A percentile compares a stretch with the other conserved stretches of the same genome.
phyloP scores from a whole-genome alignment of 2,113 vertebrate genomes.

The Anseranas semipalmata region DNA sequence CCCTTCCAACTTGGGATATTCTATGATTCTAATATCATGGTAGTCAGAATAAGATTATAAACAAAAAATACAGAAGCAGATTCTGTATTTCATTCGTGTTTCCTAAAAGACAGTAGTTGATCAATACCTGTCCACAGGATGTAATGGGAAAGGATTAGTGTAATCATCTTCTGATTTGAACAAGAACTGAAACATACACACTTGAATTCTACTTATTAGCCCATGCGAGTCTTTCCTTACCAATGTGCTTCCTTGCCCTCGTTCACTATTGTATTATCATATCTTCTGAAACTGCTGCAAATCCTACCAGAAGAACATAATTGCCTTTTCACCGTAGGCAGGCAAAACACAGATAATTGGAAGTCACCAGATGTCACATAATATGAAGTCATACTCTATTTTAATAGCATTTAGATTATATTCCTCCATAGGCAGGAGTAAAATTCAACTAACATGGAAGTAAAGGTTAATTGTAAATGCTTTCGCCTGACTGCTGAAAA shows the following conservation, averaged over 20 bases:
- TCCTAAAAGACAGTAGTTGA: neutral
- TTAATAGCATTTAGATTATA: slow-evolving; percentile 69
- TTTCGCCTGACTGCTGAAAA: slow-evolving; percentile 75
- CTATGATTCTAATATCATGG: neutral
- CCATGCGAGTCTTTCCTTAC: neutral
- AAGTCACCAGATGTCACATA: slow-evolving; percentile 72
- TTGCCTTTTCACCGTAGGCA: slow-evolving; percentile 67
- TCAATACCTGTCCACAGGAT: slow-evolving; percentile 17
- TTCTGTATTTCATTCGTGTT: neutral
- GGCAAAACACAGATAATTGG: slow-evolving; percentile 62
- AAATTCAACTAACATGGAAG: slow-evolving; percentile 64
- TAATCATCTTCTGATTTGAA: slow-evolving; percentile 34
- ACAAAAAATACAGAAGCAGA: neutral
- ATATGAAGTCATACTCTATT: slow-evolving; percentile 69
- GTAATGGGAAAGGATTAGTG: slow-evolving; percentile 12
- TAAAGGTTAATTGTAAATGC: slow-evolving; percentile 73
- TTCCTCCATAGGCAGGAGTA: slow-evolving; percentile 61
- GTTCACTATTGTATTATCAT: neutral
- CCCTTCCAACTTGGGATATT: neutral
- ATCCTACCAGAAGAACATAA: slow-evolving; percentile 54
- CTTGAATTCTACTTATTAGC: slow-evolving; percentile 35
- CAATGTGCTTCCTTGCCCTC: slow-evolving; percentile 33
- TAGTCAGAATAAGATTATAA: neutral
- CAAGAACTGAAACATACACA: neutral
- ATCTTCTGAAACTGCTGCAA: slow-evolving; percentile 53